These are phyloP conservation scores for Pecten maximus DNA, from an alignment of 2,888 invertebrate species.

Conservation along the genomic window DNA sequence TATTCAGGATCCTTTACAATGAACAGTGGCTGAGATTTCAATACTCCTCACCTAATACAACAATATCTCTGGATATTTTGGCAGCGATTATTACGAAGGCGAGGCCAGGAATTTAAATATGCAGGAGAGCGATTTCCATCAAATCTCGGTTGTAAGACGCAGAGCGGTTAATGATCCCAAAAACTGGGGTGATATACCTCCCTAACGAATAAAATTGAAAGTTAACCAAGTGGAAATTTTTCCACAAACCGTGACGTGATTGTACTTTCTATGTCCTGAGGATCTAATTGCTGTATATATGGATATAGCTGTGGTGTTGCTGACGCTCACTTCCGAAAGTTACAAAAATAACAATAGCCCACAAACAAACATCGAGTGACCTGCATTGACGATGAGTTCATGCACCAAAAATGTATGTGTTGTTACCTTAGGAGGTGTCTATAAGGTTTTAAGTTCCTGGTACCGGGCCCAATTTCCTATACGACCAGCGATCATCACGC, in stretches of 20 bases:
- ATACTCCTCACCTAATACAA: not conserved
- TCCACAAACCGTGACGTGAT: constrained; percentile 18
- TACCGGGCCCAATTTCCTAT: not conserved
- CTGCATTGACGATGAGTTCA: not conserved
- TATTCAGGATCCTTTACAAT: not conserved
- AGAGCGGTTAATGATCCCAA: not conserved
- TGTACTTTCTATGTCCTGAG: not conserved
- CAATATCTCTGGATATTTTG: not conserved
- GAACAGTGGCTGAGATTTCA: not conserved
- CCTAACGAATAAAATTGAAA: not conserved
- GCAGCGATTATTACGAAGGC: not conserved
- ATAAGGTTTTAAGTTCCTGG: not conserved
- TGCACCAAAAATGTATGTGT: not conserved
- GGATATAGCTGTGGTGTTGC: not conserved
- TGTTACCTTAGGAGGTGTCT: not conserved
- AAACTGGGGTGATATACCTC: not conserved
- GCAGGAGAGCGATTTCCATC: not conserved
- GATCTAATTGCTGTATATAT: not conserved
- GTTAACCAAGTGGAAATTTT: not conserved
- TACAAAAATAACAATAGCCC: not conserved
- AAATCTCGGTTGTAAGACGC: not conserved
- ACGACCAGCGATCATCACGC: not conserved
- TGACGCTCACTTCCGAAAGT: not conserved
- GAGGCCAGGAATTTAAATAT: not conserved
- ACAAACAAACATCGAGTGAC: not conserved